Percentiles rank a stretch among this genome's conserved stretches.
These are phyloP conservation scores for Sebastes itinus DNA, from an alignment of 2,797 vertebrate species.

Conservation along the genomic window DNA sequence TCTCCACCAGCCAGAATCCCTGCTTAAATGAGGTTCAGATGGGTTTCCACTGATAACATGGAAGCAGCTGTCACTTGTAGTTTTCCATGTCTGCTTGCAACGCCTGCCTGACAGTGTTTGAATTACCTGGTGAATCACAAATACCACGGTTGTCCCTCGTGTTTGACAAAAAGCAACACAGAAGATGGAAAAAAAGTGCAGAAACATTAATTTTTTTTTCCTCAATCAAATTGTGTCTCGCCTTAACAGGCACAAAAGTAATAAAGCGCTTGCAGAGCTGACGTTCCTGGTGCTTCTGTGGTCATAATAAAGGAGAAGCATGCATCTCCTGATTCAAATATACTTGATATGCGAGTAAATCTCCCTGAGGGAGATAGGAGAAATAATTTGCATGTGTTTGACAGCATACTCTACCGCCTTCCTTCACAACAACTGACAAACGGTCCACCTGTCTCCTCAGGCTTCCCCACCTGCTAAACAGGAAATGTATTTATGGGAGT, in stretches of 20 bases:
- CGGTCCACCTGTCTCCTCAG: conserved; percentile 20
- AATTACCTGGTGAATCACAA: conserved; percentile 18
- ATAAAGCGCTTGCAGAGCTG: background rate
- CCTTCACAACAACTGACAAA: conserved; percentile 11
- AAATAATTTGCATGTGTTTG: background rate
- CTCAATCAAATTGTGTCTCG: background rate
- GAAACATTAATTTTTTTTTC: background rate
- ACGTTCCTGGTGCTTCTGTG: background rate
- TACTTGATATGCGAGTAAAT: background rate
- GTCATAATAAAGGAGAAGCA: background rate
- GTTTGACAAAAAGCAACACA: background rate
- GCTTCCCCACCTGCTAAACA: conserved; percentile 22
- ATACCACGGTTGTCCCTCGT: background rate
- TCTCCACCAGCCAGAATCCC: conserved; percentile 1
- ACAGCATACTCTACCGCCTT: background rate
- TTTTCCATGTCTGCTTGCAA: background rate
- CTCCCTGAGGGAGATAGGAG: background rate
- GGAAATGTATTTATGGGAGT: conserved; percentile 38
- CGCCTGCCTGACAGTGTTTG: background rate
- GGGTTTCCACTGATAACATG: conserved; percentile 26
- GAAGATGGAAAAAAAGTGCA: background rate
- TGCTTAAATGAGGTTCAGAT: conserved; percentile 18
- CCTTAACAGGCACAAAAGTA: background rate
- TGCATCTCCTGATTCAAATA: background rate
- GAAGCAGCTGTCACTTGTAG: conserved; percentile 30